Base-by-base conservation (phyloP, 2,797 vertebrate species). In the Ambastaia sidthimunki region DNA sequence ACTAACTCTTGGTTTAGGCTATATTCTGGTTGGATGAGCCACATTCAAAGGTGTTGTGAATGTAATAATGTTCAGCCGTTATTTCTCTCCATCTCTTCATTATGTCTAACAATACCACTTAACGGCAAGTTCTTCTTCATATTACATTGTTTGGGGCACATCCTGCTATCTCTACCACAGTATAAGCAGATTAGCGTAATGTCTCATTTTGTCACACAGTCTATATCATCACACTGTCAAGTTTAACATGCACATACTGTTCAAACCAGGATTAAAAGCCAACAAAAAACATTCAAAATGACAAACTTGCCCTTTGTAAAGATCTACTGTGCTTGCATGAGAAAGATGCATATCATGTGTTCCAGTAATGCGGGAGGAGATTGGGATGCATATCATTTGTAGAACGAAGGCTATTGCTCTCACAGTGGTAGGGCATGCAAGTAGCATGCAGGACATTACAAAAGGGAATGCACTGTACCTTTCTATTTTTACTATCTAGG, bases 401-500 rank as follows among this genome's bases (percentile, higher is more conserved):
- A 60, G 28, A 50, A 25, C 4, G 9, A 55, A 79, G 50, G 66
- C 47, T 44, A 69, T 18, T 28, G 19, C 16, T 62, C 10, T 34
- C 47, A 55, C 60, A 47, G 54, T 3, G 4, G 7, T 21, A 48
- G 23, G 41, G 47, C 66, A 70, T 70, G 76, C 76, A 70, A 63
- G 63, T 52, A 25, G 41, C 59, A 6, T 76, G 89, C 90, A 82
- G 75, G 84, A 44, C 85, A 76, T 76, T 54, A 47, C 78, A 48
- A 82, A 75, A 62, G 71, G 70, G 65, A 71, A 86, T 85, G 83
- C 74, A 69, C 60, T 69, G 85, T 91, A 97, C 96, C 96, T 97
- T 95, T 91, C 92, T 91, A 93, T 93, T 96, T 94, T 93, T 94
- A 93, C 91, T 92, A 85, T 92, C 94, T 88, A 88, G 80, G 87